Base-by-base conservation (phyloP, 2,113 vertebrate species). In the Scalopus aquaticus region DNA sequence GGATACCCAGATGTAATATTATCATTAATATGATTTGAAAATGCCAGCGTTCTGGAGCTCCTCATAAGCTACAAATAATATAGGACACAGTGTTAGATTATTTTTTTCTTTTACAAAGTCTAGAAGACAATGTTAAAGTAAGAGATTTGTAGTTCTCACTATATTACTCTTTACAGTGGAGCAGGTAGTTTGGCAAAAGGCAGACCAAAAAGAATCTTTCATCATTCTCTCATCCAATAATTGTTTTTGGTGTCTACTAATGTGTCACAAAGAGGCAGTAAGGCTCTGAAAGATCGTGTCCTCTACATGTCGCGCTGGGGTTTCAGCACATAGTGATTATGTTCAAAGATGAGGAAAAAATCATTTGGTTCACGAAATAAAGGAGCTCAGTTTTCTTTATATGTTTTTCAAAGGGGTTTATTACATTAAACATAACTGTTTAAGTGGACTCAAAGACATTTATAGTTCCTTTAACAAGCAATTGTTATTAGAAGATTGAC, bases 361-460 rank as follows among this genome's bases (percentile, higher is more conserved):
- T 72, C 11, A 62, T 81, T 58, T 84, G 3, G 2, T 28, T 79
- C 60, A 51, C 3, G 30, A n/a, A 56, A 28, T 44, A 46, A 65
- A 88, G 39, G 35, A 87, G 44, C 39, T 46, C 69, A 76, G 8
- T 3, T 65, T 74, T 64, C 35, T 81, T 22, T 74, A 58, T 73
- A n/a, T 76, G 46, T 65, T 87, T 82, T 85, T 88, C 56, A 83
- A 62, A 67, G 67, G 90, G 30, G 20, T 35, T 82, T 95, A 26
- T 56, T 72, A 17, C 22, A 8, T 91, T 93, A 67, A 56, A 35
- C 4, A 12, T 76, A 70, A 56, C 22, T 81, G 1, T 73, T 93
- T 79, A 67, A 92, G 86, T 30, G 39, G 78, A 46, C 22, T 83
- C 26, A 35, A 88, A 82, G 49, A 56, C 20, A 64, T 92, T 26